A percentile compares a stretch with the other conserved stretches of the same genome.
Evolutionary conservation across 2,888 invertebrate genomes (phyloP).

Genomic region (Slavum lentiscoides): DNA sequence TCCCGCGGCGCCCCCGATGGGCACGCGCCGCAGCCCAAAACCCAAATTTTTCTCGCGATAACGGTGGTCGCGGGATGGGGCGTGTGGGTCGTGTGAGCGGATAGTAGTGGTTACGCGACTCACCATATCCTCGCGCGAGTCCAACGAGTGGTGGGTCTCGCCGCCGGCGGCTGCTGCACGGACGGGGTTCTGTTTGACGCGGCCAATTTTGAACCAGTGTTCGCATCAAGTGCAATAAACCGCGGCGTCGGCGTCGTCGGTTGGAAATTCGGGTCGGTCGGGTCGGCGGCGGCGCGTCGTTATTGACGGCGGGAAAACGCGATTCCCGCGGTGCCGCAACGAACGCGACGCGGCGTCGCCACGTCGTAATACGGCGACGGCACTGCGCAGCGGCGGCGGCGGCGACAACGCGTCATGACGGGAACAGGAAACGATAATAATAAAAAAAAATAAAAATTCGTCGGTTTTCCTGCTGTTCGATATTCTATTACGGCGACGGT

Average conservation of each 20-base stretch:
- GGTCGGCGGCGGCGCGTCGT: neutral
- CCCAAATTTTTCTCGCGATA: no score
- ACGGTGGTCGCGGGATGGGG: no score
- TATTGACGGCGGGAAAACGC: neutral
- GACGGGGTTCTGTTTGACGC: conserved; percentile 50
- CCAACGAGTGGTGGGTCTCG: conserved; percentile 35
- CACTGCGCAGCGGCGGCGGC: neutral
- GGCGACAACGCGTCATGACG: neutral
- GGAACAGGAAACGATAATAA: neutral
- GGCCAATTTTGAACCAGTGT: conserved; percentile 49
- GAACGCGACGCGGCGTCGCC: neutral
- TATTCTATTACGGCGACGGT: no score
- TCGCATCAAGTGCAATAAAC: conserved; percentile 14
- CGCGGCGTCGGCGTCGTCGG: no score
- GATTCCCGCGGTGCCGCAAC: neutral
- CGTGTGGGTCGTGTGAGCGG: no score
- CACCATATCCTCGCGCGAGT: conserved; percentile 50
- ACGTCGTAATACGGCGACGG: neutral
- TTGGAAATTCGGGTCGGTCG: no score
- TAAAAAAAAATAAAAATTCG: no score
- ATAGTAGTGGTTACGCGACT: no score
- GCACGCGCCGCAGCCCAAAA: no score
- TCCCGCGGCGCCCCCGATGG: no score
- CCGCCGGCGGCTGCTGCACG: conserved; percentile 34
- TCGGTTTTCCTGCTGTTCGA: no score